Evolutionary conservation across 2,888 invertebrate species (phyloP).

Genomic region (Trichacis sp.): DNA sequence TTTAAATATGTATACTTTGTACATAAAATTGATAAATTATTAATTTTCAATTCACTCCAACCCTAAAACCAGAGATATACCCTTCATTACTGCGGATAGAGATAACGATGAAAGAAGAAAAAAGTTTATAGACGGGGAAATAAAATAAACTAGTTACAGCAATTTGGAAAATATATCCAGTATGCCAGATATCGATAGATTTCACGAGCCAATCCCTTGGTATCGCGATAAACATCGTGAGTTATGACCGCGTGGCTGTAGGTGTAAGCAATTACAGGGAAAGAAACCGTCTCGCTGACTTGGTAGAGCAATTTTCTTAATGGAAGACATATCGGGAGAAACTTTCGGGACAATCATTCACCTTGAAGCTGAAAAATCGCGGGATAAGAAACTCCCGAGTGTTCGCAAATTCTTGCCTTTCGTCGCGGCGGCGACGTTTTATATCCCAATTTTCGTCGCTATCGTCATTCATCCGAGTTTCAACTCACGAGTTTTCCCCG

Average conservation of each 20-base stretch:
- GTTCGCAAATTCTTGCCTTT: conserved; percentile 1
- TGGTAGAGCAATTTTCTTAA: conserved; percentile 14
- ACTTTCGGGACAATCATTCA: conserved; percentile 8
- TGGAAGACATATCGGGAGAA: conserved; percentile 12
- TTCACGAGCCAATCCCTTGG: conserved; percentile 7
- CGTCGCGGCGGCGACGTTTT: neutral
- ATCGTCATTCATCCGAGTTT: neutral
- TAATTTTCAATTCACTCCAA: too few species aligned
- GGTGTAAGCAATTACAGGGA: conserved; percentile 15
- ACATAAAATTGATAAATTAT: too few species aligned
- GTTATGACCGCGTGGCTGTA: neutral
- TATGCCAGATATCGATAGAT: conserved; percentile 4
- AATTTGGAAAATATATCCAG: neutral
- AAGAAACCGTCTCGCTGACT: conserved; percentile 7
- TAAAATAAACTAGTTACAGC: conserved; percentile 1
- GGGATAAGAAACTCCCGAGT: neutral
- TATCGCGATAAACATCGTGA: conserved; percentile 14
- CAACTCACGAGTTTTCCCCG: neutral
- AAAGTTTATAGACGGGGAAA: neutral
- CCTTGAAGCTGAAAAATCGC: conserved; percentile 1
- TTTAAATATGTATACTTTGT: too few species aligned
- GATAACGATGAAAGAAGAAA: neutral
- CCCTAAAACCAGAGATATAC: too few species aligned
- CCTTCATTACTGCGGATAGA: too few species aligned
- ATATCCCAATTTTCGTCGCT: neutral